phyloP scores from a whole-genome alignment of 30 jellyfish, hydroid and myxozoan species.

The Sanderia malayensis region DNA sequence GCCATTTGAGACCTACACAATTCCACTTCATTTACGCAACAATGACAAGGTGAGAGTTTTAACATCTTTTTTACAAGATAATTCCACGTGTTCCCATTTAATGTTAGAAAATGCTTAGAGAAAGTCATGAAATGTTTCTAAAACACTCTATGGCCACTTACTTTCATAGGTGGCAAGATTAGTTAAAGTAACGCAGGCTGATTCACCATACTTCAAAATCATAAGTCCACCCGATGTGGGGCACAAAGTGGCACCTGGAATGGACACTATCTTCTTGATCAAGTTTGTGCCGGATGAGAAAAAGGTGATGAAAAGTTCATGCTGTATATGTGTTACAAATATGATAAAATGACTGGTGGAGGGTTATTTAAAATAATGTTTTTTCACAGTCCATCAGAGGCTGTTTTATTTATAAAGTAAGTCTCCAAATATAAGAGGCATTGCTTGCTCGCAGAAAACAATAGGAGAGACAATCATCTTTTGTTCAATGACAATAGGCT shows the following conservation, averaged over 20 bases:
- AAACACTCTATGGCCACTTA: too few relatives aligned
- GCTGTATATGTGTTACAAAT: too few relatives aligned
- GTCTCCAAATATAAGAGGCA: too few relatives aligned
- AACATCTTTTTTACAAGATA: background rate
- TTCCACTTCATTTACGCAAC: slow-evolving; percentile 88
- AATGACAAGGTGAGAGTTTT: slow-evolving; percentile 83
- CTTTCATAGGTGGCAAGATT: slow-evolving; percentile 83
- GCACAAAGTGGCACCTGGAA: slow-evolving; percentile 99
- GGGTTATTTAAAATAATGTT: too few relatives aligned
- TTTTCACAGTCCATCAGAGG: too few relatives aligned
- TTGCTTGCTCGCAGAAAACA: too few relatives aligned
- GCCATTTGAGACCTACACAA: slow-evolving; percentile 70
- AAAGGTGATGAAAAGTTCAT: slow-evolving; percentile 58
- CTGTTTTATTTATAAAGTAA: too few relatives aligned
- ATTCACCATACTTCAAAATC: slow-evolving; percentile 85
- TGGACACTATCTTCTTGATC: slow-evolving; percentile 76
- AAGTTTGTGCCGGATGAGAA: slow-evolving; percentile 91
- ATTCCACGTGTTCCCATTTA: background rate
- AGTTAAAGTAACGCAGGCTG: slow-evolving; percentile 84
- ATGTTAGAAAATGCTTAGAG: too few relatives aligned
- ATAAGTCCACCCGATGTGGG: slow-evolving; percentile 92
- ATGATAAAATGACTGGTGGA: too few relatives aligned
- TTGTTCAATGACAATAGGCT: too few relatives aligned
- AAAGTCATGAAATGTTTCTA: too few relatives aligned
- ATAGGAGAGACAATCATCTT: too few relatives aligned